These are phyloP conservation scores for Drosophila melanogaster DNA, from an alignment of 1,140 invertebrate species.

Conservation along the genomic window DNA sequence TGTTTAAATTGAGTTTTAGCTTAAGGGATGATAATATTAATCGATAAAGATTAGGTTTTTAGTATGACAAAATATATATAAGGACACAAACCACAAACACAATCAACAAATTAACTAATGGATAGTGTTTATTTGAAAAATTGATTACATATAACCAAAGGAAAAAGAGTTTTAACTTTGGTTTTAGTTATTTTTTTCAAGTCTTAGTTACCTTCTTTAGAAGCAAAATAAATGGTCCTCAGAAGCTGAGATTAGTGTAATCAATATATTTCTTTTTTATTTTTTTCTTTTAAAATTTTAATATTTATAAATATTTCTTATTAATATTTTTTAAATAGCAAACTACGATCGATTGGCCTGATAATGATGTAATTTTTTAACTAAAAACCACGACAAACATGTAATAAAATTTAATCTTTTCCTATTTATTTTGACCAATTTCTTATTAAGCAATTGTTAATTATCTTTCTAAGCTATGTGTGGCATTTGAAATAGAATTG, in stretches of 20 bases:
- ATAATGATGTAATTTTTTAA: not conserved
- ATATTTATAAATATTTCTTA: too few relatives aligned
- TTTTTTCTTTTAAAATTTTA: too few relatives aligned
- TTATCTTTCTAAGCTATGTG: conserved; percentile 12
- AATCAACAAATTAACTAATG: not conserved
- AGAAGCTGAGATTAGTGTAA: too few relatives aligned
- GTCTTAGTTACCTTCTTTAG: too few relatives aligned
- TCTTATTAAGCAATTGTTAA: conserved; percentile 23
- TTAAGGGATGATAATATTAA: not conserved
- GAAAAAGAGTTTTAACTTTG: too few relatives aligned
- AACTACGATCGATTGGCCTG: not conserved
- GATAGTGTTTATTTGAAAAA: too few relatives aligned
- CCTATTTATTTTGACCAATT: conserved; percentile 61
- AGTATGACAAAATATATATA: not conserved
- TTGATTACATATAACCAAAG: too few relatives aligned
- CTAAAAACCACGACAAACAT: conserved; percentile 6
- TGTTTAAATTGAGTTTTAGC: not conserved
- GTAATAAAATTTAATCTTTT: conserved; percentile 47
- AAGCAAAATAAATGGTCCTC: too few relatives aligned
- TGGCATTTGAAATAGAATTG: conserved; percentile 56
- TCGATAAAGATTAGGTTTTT: not conserved
- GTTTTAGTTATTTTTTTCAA: too few relatives aligned
- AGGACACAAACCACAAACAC: conserved; percentile 24
- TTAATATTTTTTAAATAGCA: too few relatives aligned
- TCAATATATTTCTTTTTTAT: too few relatives aligned